Conservation (phyloP, 2,113 vertebrate genomes). For the Solea senegalensis region DNA sequence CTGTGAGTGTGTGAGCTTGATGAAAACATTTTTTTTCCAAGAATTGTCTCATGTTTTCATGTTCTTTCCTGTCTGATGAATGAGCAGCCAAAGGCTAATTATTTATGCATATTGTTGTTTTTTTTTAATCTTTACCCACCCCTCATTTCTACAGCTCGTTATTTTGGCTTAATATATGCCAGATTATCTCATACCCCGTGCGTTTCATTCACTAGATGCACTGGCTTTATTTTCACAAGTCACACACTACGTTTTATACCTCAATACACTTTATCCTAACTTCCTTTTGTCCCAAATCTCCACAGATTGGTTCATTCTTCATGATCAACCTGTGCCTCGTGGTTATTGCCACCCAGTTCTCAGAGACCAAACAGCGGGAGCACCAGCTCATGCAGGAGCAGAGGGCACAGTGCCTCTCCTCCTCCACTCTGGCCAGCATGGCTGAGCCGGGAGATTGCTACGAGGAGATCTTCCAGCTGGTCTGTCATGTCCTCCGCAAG, state of each 20-base stretch:
- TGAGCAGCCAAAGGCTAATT: not conserved
- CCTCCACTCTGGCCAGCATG: conserved; percentile 95
- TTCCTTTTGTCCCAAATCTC: not conserved
- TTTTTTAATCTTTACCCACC: not conserved
- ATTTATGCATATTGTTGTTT: not conserved
- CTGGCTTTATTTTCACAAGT: not conserved
- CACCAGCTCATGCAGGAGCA: conserved; percentile 99
- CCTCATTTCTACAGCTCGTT: not conserved
- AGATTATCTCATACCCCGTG: too few species aligned
- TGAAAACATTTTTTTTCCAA: conserved; percentile 29
- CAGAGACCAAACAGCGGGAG: conserved; percentile 97
- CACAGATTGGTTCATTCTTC: conserved; percentile 90
- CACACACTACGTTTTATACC: not conserved
- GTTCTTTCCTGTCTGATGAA: conserved; percentile 16
- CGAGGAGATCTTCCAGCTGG: conserved; percentile 96
- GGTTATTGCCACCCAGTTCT: conserved; percentile 98
- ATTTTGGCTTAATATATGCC: too few species aligned
- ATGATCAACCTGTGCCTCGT: conserved; percentile 98
- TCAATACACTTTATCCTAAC: not conserved
- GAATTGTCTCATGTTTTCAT: not conserved
- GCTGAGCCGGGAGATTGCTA: conserved; percentile 97
- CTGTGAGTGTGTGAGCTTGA: conserved; percentile 16
- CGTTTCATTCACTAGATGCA: too few species aligned
- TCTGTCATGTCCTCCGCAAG: conserved; percentile 96
- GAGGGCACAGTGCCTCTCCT: conserved; percentile 92